Conservation (phyloP, 1,140 invertebrate genomes). For the Trachymyrmex cornetzi region DNA sequence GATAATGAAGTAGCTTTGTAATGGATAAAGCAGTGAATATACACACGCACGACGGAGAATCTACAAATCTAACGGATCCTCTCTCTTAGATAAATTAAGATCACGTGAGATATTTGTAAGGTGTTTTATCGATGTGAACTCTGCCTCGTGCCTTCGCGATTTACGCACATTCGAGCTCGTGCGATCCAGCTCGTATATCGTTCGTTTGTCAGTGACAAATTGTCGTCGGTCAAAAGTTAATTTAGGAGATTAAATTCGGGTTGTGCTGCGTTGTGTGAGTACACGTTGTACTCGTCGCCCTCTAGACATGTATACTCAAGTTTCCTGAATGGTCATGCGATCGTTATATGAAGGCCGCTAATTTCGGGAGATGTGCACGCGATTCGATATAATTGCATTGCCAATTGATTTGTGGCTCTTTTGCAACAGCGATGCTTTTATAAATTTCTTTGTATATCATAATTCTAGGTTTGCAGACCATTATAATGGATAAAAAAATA, state of each 20-base stretch:
- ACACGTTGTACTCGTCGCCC: constrained; percentile 12
- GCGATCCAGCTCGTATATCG: constrained; percentile 25
- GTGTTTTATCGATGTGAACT: not conserved
- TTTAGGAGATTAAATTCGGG: constrained; percentile 39
- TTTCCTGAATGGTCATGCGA: constrained; percentile 23
- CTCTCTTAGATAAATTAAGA: constrained; percentile 30
- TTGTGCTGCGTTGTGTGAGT: not conserved
- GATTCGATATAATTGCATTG: constrained; percentile 14
- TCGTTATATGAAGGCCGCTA: not conserved
- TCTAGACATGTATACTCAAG: not conserved
- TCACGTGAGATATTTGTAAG: not conserved
- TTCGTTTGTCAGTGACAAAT: constrained; percentile 48
- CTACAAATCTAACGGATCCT: not conserved
- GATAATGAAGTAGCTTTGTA: not conserved
- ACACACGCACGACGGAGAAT: not conserved
- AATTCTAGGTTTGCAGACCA: not conserved
- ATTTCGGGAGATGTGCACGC: constrained; percentile 12
- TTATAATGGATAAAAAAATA: not conserved
- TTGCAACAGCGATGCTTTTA: not conserved
- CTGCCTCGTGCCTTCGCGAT: not conserved
- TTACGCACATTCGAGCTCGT: not conserved
- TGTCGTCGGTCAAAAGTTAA: constrained; percentile 31
- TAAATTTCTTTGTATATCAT: not conserved
- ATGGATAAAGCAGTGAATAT: not conserved
- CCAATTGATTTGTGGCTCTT: constrained; percentile 20